Evolutionary conservation across 2,888 invertebrate genomes (phyloP), one percentile per base, ranked within the genome.

Genomic region (Troglohyphantes excavatus): DNA sequence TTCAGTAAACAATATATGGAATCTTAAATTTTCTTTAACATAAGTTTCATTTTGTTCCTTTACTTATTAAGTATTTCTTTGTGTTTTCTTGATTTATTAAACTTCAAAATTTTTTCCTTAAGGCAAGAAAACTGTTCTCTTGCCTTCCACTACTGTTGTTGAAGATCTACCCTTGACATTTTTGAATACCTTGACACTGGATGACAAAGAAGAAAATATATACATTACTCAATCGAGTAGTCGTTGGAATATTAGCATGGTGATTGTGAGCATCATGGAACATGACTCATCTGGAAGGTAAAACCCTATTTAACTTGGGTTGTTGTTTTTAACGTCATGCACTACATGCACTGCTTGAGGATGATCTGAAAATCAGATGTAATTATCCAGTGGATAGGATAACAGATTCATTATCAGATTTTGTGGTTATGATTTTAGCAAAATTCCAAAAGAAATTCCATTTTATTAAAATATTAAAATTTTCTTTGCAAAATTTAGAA

Each of bases 101-200:
- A 53, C 9, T 53, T 13, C 11, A 17, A 46, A 46, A 9, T 46
- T 33, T 33, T 33, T 23, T 90, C 72, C 92, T 92, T 70, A 88
- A 94, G 95, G 94, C 46, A 92, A 93, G 79, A 96, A 96, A 29
- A 70, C 61, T 29, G 19, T 27, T 2, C 39, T 91, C 21, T 46
- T 91, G 21, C 68, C 84, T 17, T 73, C 91, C 13, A 67, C 70
- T 21, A 81, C 85, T 23, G 0, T 85, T 23, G 70, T 91, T 21
- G 81, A 89, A 26, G 89, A 61, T 23, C 29, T 67, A 2, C 84
- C 79, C 2, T 59, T 91, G 19, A 73, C 17, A n/a, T 85, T 91
- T 29, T 70, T 89, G 19, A 92, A 92, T 86, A 78, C 88, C 39
- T 27, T 92, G 17, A 85, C 76, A n/a, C 67, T 92, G 27, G 92